Conservation (phyloP, 2,113 vertebrate genomes). For the Otolemur garnettii region DNA sequence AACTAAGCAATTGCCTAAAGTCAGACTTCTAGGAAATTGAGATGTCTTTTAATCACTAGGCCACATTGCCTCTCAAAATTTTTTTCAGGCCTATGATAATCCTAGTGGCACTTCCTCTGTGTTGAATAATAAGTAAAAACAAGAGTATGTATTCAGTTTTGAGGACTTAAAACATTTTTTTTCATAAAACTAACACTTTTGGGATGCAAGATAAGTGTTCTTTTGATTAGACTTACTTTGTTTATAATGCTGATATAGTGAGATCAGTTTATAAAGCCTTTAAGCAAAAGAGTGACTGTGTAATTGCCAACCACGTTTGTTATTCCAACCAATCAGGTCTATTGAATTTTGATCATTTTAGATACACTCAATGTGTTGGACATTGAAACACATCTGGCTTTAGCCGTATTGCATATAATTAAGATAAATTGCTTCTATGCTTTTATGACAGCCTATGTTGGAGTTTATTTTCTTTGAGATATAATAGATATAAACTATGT, state of each 20-base stretch:
- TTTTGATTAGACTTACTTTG: constrained; percentile 35
- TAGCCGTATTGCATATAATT: constrained; percentile 73
- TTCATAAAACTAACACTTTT: constrained; percentile 55
- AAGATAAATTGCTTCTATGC: constrained; percentile 65
- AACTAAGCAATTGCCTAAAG: background rate
- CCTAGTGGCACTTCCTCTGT: background rate
- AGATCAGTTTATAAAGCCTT: constrained; percentile 59
- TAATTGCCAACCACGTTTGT: constrained; percentile 65
- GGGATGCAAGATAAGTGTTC: constrained; percentile 26
- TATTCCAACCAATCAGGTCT: constrained; percentile 58
- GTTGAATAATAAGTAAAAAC: constrained; percentile 62
- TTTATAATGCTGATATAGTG: constrained; percentile 56
- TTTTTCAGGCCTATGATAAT: constrained; percentile 43
- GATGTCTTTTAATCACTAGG: background rate
- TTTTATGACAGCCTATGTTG: constrained; percentile 63
- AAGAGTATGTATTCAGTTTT: constrained; percentile 29
- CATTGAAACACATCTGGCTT: constrained; percentile 75
- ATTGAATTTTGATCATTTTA: constrained; percentile 63
- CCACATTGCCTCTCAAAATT: background rate
- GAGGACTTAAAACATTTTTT: constrained; percentile 27
- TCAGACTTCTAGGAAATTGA: constrained; percentile 33
- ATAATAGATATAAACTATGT: constrained; percentile 53
- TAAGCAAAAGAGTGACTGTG: constrained; percentile 65
- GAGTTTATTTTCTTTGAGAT: constrained; percentile 64
- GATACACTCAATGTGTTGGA: constrained; percentile 66